phyloP scores from a whole-genome alignment of 2,797 vertebrate genomes.

The Trichosurus vulpecula region DNA sequence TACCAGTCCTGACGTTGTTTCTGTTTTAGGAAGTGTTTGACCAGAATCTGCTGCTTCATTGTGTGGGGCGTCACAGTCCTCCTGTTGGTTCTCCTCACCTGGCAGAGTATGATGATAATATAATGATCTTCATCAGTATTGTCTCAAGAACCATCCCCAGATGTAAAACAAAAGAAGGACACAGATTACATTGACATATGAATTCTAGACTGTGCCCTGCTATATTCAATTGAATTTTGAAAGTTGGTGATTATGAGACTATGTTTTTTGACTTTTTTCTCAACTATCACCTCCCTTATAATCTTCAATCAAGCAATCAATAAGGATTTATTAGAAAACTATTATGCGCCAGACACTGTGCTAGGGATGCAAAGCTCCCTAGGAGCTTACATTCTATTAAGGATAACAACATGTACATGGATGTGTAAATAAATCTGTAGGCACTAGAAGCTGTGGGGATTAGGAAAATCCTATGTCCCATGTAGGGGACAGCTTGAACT shows the following conservation, averaged over 20 bases:
- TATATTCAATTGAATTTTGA: background rate
- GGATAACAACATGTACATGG: too few species aligned
- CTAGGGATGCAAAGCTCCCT: background rate
- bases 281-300: background rate
- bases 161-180: slow-evolving; percentile 13
- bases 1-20: slow-evolving; percentile 60
- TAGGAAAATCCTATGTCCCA: too few species aligned
- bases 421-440: too few species aligned
- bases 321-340: background rate
- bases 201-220: slow-evolving; percentile 16
- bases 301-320: background rate
- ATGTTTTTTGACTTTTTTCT: slow-evolving; percentile 32
- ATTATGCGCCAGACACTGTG: background rate
- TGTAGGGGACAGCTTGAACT: too few species aligned
- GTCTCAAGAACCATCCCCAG: slow-evolving; percentile 10
- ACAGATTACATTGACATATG: background rate
- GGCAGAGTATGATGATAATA: slow-evolving; percentile 12
- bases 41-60: slow-evolving; percentile 59
- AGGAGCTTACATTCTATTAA: too few species aligned
- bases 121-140: background rate
- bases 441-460: too few species aligned
- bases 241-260: background rate
- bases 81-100: slow-evolving; percentile 17
- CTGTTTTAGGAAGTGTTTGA: slow-evolving; percentile 60
- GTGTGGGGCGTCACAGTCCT: background rate